Conservation (phyloP, 2,797 vertebrate genomes). For the Sus cebifrons region DNA sequence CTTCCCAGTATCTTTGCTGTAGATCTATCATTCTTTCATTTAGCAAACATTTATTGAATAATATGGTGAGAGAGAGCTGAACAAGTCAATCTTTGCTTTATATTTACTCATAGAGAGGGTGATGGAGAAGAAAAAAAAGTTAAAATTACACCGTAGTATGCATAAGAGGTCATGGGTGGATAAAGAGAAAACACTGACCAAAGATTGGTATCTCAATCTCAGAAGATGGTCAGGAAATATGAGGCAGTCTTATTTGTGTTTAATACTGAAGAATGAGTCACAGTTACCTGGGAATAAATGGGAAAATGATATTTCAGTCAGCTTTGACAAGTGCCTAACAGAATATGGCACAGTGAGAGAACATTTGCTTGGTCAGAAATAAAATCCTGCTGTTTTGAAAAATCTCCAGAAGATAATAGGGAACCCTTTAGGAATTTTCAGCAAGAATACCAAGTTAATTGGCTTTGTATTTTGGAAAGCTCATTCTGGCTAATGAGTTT, state of each 20-base stretch:
- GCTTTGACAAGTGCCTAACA: background rate
- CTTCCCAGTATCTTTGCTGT: background rate
- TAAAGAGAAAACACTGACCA: background rate
- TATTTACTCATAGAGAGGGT: background rate
- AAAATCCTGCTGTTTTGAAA: constrained; percentile 32
- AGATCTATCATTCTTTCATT: background rate
- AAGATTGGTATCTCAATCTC: background rate
- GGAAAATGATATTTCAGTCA: background rate
- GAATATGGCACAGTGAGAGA: background rate
- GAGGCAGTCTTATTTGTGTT: background rate
- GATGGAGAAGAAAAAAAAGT: background rate
- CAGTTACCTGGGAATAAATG: background rate
- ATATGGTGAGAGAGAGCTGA: background rate
- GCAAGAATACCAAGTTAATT: background rate
- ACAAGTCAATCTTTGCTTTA: background rate
- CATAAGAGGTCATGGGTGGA: background rate
- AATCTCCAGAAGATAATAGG: background rate
- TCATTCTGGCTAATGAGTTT: background rate
- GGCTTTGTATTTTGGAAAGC: constrained; percentile 4
- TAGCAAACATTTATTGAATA: background rate
- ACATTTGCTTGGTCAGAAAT: constrained; percentile 11
- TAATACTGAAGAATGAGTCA: background rate
- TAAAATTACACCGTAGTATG: background rate
- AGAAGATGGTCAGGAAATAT: background rate
- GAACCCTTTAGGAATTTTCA: background rate